Conservation (phyloP, 2,113 vertebrate species). For the Echinops telfairi region DNA sequence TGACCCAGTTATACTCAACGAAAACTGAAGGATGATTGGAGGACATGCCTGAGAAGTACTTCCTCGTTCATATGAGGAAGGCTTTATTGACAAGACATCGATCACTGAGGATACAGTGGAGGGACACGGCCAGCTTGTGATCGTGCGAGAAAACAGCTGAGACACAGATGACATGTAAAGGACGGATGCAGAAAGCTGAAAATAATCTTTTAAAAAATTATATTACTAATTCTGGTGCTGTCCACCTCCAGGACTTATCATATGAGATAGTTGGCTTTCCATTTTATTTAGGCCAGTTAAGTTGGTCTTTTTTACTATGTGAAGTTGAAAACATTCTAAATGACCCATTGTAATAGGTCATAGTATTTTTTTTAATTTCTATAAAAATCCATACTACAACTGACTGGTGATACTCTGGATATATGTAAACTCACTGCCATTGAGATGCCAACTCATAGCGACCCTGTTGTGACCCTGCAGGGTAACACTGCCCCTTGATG, state of each 20-base stretch:
- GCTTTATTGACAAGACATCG: no score
- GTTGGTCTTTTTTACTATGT: background rate
- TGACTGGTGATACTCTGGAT: background rate
- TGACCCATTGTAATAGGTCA: constrained; percentile 8
- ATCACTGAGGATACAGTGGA: no score
- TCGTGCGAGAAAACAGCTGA: background rate
- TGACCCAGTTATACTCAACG: no score
- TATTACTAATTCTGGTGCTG: background rate
- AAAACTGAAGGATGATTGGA: no score
- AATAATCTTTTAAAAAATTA: background rate
- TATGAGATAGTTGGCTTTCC: background rate
- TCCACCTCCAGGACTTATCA: background rate
- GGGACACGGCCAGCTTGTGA: background rate
- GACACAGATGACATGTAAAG: background rate
- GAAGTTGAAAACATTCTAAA: constrained; percentile 22
- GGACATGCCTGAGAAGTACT: no score
- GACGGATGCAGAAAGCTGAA: background rate
- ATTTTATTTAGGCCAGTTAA: constrained; percentile 15
- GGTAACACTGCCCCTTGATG: background rate
- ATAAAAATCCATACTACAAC: background rate
- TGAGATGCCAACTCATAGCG: background rate
- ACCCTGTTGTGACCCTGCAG: background rate
- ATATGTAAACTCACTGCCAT: background rate
- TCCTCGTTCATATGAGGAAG: no score
- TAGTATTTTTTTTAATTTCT: background rate